Percentiles rank a stretch among this genome's conserved stretches.
Evolutionary conservation across 2,797 vertebrate genomes (phyloP).

Genomic region (Trichosurus vulpecula): DNA sequence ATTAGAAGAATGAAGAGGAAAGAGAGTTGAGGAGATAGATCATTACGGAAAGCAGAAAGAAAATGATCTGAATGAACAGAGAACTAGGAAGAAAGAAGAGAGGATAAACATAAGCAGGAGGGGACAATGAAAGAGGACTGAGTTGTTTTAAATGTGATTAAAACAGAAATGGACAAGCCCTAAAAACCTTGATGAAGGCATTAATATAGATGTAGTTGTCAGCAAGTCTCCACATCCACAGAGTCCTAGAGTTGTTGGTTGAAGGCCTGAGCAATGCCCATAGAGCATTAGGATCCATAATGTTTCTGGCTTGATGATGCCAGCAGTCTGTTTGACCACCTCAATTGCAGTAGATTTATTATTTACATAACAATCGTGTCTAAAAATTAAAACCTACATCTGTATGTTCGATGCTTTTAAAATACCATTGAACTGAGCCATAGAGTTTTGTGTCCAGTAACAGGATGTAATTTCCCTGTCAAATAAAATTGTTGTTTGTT

Average conservation of each 20-base stretch:
- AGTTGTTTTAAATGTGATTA: slow-evolving; percentile 55
- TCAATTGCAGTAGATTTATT: slow-evolving; percentile 75
- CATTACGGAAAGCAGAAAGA: slow-evolving; percentile 3
- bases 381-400: slow-evolving; percentile 78
- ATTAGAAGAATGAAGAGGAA: slow-evolving; percentile 15
- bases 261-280: slow-evolving; percentile 56
- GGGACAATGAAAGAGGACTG: slow-evolving; percentile 43
- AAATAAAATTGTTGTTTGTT: slow-evolving; percentile 84
- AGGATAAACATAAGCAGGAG: slow-evolving; percentile 20
- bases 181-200: slow-evolving; percentile 54
- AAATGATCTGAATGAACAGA: not conserved
- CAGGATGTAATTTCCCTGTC: slow-evolving; percentile 82
- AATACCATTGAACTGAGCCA: slow-evolving; percentile 69
- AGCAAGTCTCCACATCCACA: slow-evolving; percentile 26
- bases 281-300: slow-evolving; percentile 45
- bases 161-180: slow-evolving; percentile 50
- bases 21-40: not conserved
- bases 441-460: slow-evolving; percentile 80
- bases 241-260: slow-evolving; percentile 51
- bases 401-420: slow-evolving; percentile 62
- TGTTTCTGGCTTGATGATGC: slow-evolving; percentile 69
- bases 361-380: slow-evolving; percentile 79
- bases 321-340: slow-evolving; percentile 65
- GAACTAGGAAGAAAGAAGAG: slow-evolving; percentile 33
- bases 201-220: slow-evolving; percentile 53